phyloP scores from a whole-genome alignment of 37 sponge, comb jelly and placozoan genomes.

The Bolinopsis microptera region DNA sequence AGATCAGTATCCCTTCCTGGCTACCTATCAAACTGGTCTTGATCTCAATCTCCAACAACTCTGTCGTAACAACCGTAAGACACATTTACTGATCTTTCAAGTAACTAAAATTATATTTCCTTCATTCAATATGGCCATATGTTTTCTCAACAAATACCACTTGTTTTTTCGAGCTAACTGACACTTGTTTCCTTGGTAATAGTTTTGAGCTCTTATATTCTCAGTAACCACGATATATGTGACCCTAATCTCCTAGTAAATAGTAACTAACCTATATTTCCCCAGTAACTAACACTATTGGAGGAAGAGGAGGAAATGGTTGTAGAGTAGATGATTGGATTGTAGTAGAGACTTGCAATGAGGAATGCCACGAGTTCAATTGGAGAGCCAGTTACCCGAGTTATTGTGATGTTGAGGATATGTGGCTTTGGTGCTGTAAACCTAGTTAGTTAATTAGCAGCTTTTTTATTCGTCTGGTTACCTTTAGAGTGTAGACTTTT shows the following conservation, averaged over 20 bases:
- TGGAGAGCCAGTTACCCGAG: constrained; percentile 21
- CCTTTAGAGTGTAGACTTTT: too few species aligned
- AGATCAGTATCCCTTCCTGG: not conserved
- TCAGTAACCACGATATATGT: not conserved
- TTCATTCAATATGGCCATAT: too few species aligned
- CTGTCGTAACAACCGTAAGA: not conserved
- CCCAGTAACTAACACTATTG: not conserved
- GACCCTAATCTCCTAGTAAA: not conserved
- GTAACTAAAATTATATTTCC: too few species aligned
- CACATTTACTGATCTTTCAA: too few species aligned
- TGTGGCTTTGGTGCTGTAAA: constrained; percentile 20
- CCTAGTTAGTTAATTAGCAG: not conserved
- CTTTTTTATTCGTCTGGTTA: too few species aligned
- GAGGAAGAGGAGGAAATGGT: not conserved
- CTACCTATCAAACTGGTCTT: not conserved
- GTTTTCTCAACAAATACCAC: too few species aligned
- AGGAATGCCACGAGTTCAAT: not conserved
- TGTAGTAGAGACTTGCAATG: not conserved
- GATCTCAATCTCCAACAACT: not conserved
- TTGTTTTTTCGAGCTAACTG: too few species aligned
- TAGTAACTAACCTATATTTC: not conserved
- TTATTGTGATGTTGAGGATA: constrained; percentile 20
- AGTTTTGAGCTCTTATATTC: too few species aligned
- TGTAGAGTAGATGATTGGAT: constrained; percentile 6
- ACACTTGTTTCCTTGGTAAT: too few species aligned